Evolutionary conservation across 2,113 vertebrate species (phyloP).

Genomic region (Perca schrenkii): DNA sequence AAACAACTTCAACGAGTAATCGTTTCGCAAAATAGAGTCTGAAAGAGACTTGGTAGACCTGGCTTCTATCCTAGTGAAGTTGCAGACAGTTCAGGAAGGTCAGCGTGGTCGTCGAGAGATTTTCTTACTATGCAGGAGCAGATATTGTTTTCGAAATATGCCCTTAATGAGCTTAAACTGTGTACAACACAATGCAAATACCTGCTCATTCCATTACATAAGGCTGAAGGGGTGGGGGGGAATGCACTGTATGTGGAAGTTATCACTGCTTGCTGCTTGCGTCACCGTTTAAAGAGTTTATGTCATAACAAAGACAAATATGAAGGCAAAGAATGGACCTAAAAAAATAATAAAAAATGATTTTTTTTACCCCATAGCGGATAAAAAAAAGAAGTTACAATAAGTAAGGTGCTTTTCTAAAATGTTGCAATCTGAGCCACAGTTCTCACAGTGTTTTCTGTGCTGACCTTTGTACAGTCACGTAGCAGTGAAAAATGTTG

Average conservation of each 20-base stretch:
- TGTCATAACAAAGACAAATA: slow-evolving; percentile 10
- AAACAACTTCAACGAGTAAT: too few relatives aligned
- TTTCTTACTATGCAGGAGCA: slow-evolving; percentile 1
- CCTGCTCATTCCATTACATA: background rate
- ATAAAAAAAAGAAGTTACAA: slow-evolving; percentile 9
- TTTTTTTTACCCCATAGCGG: background rate
- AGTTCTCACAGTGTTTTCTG: too few relatives aligned
- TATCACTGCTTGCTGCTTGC: background rate
- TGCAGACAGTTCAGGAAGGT: slow-evolving; percentile 4
- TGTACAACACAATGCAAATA: slow-evolving; percentile 54
- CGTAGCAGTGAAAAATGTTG: background rate
- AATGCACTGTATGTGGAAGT: slow-evolving; percentile 4
- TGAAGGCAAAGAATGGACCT: background rate
- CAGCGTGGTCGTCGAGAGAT: background rate
- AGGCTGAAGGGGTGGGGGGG: background rate
- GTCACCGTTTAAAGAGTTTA: background rate
- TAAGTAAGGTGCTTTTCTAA: background rate
- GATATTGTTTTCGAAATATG: slow-evolving; percentile 48
- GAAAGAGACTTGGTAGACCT: too few relatives aligned
- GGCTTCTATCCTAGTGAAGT: too few relatives aligned
- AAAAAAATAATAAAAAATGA: background rate
- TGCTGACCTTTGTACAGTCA: background rate
- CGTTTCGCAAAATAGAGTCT: too few relatives aligned
- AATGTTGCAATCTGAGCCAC: background rate
- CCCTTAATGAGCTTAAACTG: slow-evolving; percentile 52